Evolutionary conservation across 2,113 vertebrate genomes (phyloP).

Genomic region (Montifringilla adamsi): DNA sequence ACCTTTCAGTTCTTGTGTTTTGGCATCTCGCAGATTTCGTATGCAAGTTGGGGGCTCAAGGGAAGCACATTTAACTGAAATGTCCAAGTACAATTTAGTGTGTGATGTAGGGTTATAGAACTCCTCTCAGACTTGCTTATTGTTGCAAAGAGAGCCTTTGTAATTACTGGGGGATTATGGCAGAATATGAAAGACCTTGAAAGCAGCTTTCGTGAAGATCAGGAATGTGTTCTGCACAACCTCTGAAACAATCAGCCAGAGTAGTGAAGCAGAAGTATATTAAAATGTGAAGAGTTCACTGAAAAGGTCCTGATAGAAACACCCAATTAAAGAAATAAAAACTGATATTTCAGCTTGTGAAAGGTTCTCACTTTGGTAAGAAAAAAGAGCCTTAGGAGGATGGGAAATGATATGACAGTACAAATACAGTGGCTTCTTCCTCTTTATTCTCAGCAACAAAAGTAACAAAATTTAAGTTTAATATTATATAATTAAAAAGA

Average conservation of each 20-base stretch:
- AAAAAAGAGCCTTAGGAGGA: slow-evolving; percentile 40
- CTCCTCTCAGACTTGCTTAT: slow-evolving; percentile 61
- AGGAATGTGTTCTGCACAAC: slow-evolving; percentile 56
- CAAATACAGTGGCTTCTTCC: slow-evolving; percentile 19
- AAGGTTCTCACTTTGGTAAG: slow-evolving; percentile 12
- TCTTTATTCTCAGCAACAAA: slow-evolving; percentile 3
- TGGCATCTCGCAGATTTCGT: slow-evolving; percentile 39
- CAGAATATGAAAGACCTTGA: slow-evolving; percentile 50
- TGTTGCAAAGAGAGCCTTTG: slow-evolving; percentile 65
- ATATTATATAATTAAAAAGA: slow-evolving; percentile 76
- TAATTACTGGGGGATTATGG: slow-evolving; percentile 73
- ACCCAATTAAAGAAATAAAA: slow-evolving; percentile 78
- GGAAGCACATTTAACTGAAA: slow-evolving; percentile 56
- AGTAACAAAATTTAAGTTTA: slow-evolving; percentile 66
- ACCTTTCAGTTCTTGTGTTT: slow-evolving; percentile 33
- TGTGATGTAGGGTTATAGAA: neutral
- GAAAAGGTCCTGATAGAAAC: slow-evolving; percentile 52
- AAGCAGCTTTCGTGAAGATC: slow-evolving; percentile 64
- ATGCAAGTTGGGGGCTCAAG: slow-evolving; percentile 25
- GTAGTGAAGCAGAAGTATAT: slow-evolving; percentile 66
- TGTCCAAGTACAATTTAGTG: slow-evolving; percentile 50
- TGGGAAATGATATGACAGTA: slow-evolving; percentile 53
- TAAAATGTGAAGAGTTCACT: slow-evolving; percentile 69
- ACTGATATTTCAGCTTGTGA: slow-evolving; percentile 38
- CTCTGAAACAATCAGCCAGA: slow-evolving; percentile 43